phyloP scores from a whole-genome alignment of 2,797 vertebrate genomes.

The Poeciliopsis infans region DNA sequence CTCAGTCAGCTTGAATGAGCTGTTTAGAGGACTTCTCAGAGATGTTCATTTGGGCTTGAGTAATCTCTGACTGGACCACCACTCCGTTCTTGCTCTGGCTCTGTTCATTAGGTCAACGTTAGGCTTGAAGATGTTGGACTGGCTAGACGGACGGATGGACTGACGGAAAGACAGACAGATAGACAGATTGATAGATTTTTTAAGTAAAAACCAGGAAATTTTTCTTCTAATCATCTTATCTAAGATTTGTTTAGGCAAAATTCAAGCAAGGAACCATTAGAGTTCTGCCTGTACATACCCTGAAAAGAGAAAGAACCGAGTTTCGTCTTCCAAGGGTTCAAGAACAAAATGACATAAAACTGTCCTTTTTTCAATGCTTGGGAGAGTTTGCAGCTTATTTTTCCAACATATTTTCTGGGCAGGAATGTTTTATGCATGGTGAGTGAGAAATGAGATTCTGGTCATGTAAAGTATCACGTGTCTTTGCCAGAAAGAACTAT shows the following conservation, averaged over 20 bases:
- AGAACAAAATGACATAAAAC: neutral
- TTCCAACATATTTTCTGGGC: neutral
- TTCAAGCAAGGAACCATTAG: neutral
- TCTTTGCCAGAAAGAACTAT: neutral
- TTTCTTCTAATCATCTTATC: neutral
- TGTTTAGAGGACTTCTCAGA: neutral
- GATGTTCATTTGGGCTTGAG: neutral
- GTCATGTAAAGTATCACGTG: neutral
- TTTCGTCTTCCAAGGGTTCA: neutral
- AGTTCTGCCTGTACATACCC: neutral
- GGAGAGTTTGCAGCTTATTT: neutral
- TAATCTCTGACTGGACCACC: neutral
- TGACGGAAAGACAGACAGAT: no score
- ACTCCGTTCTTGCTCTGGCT: neutral
- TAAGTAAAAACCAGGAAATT: neutral
- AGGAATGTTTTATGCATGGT: neutral
- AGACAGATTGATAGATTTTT: no score
- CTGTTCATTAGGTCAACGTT: neutral
- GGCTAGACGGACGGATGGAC: no score
- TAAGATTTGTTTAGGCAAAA: neutral
- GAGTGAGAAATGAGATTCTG: neutral
- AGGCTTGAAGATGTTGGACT: neutral
- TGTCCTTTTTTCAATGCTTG: neutral
- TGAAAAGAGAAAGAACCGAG: neutral
- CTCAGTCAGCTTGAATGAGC: neutral